Percentiles rank a stretch among this genome's conserved stretches.
Evolutionary conservation across 2,797 vertebrate genomes (phyloP).

Genomic region (Enteromius unitaeniatus): DNA sequence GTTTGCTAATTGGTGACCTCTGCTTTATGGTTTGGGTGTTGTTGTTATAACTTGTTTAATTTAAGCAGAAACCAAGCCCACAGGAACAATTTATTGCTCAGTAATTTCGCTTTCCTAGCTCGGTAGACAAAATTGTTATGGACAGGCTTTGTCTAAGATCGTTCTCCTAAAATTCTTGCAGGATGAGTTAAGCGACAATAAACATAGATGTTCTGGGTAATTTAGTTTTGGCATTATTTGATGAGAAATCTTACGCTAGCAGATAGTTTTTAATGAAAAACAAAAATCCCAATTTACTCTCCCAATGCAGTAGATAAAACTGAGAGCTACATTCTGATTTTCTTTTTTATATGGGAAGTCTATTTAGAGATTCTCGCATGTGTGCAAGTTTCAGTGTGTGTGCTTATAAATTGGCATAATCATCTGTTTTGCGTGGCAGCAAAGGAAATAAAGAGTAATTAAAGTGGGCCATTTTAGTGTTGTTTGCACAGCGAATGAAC

Average conservation of each 20-base stretch:
- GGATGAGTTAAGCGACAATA: not conserved
- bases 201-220: not conserved
- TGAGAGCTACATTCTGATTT: not conserved
- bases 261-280: not conserved
- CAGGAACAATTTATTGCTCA: not conserved
- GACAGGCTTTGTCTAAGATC: not conserved
- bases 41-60: conserved; percentile 23
- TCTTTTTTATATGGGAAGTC: not conserved
- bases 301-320: not conserved
- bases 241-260: not conserved
- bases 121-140: not conserved
- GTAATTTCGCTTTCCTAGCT: not conserved
- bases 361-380: not conserved
- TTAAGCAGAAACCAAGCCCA: conserved; percentile 6
- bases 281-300: not conserved
- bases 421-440: conserved; percentile 38
- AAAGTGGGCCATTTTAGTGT: conserved; percentile 36
- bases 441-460: conserved; percentile 57
- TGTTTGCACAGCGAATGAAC: conserved; percentile 56
- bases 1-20: conserved; percentile 3
- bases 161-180: not conserved
- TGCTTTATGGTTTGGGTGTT: conserved; percentile 1
- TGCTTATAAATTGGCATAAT: conserved; percentile 19
- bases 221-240: not conserved
- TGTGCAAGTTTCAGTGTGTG: conserved; percentile 4